These are phyloP conservation scores for Galeopsomyia nigrocyanea DNA, from an alignment of 2,888 invertebrate genomes.

Conservation along the genomic window DNA sequence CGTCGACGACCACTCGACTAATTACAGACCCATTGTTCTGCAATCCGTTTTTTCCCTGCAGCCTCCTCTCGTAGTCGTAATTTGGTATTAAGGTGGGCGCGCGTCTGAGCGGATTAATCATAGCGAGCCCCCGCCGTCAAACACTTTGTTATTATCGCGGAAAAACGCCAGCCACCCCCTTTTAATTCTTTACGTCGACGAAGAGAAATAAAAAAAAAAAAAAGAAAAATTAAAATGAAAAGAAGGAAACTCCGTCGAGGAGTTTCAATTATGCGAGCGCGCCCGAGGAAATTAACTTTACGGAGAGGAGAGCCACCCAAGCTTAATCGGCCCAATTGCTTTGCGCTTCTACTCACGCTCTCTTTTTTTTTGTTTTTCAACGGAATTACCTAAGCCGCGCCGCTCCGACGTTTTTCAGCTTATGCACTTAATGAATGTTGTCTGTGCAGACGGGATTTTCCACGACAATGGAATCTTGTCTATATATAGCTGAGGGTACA, in stretches of 20 bases:
- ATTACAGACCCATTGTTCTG: constrained; percentile 64
- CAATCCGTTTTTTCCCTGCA: constrained; percentile 55
- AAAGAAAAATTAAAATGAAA: too few species aligned
- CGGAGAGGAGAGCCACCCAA: not conserved
- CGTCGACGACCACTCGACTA: constrained; percentile 62
- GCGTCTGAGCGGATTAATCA: constrained; percentile 46
- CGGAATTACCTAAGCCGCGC: too few species aligned
- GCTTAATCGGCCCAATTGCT: constrained; percentile 26
- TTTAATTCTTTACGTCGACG: constrained; percentile 3
- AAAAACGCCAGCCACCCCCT: constrained; percentile 29
- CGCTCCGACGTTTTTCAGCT: too few species aligned
- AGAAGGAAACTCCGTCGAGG: constrained; percentile 20
- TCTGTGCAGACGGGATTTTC: too few species aligned
- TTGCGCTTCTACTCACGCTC: not conserved
- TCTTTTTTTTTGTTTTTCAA: constrained; percentile 15
- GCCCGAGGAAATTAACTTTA: constrained; percentile 28
- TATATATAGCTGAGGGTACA: too few species aligned
- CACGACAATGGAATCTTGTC: too few species aligned
- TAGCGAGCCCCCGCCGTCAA: constrained; percentile 38
- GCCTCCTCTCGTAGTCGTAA: constrained; percentile 44
- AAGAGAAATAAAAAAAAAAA: too few species aligned
- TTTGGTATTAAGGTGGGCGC: constrained; percentile 48
- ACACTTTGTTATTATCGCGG: constrained; percentile 47
- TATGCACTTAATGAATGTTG: too few species aligned
- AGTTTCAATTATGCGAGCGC: constrained; percentile 29